Evolutionary conservation across 23 tunicate species (phyloP).

Genomic region (Trididemnum clinides): DNA sequence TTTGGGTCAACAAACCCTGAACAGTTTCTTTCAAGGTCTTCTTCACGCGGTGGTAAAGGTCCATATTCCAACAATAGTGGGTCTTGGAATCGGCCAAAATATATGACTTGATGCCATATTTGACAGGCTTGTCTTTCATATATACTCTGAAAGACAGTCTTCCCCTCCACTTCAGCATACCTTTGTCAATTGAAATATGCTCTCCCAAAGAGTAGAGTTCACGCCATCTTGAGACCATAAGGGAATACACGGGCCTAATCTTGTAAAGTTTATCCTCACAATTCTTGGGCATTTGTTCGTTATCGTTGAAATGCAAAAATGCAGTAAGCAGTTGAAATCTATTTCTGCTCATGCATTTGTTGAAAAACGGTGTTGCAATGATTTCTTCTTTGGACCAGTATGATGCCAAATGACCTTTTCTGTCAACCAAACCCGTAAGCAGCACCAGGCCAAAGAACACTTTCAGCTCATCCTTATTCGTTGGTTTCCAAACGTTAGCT

Average conservation of each 20-base stretch:
- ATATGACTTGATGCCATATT: slow-evolving; percentile 51
- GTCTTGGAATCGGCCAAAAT: slow-evolving; percentile 31
- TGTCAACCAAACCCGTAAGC: slow-evolving; percentile 7
- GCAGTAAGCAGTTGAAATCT: slow-evolving; percentile 22
- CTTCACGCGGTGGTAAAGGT: neutral
- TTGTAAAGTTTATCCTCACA: slow-evolving; percentile 25
- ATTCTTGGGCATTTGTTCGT: neutral
- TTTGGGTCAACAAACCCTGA: slow-evolving; percentile 26
- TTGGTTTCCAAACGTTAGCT: neutral
- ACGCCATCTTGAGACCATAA: slow-evolving; percentile 20
- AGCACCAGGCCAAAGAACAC: slow-evolving; percentile 27
- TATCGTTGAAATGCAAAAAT: slow-evolving; percentile 41
- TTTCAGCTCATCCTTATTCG: neutral
- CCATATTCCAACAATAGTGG: slow-evolving; percentile 42
- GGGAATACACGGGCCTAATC: slow-evolving; percentile 14
- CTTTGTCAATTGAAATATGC: slow-evolving; percentile 44
- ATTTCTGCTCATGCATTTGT: slow-evolving; percentile 9
- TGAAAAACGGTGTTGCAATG: slow-evolving; percentile 22
- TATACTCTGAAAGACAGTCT: slow-evolving; percentile 24
- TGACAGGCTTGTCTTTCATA: slow-evolving; percentile 39
- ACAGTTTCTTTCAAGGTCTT: slow-evolving; percentile 38
- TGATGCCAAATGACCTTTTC: neutral
- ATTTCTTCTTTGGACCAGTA: neutral
- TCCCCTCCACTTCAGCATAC: slow-evolving; percentile 48
- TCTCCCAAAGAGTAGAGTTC: slow-evolving; percentile 32